Conservation (phyloP, 2,888 invertebrate genomes). For the Oxystoma pomonae region DNA sequence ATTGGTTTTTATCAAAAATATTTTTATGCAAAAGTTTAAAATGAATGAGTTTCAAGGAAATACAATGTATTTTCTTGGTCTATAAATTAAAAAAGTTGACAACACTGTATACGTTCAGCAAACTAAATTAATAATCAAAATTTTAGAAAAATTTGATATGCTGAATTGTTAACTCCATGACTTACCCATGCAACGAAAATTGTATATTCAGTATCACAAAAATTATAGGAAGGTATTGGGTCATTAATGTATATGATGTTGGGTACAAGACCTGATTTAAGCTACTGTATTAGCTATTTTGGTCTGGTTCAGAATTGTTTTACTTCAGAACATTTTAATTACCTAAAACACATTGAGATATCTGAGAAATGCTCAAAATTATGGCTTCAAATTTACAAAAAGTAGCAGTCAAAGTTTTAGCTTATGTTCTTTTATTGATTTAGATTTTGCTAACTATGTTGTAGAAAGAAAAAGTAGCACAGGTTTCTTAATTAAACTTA, state of each 20-base stretch:
- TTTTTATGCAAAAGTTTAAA: not conserved
- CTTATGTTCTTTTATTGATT: too few species aligned
- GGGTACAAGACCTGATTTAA: slow-evolving; percentile 10
- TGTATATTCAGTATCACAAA: slow-evolving; percentile 2
- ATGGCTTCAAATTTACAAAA: slow-evolving; percentile 2
- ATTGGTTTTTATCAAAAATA: slow-evolving; percentile 4
- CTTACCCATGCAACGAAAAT: slow-evolving; percentile 8
- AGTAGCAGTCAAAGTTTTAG: not conserved
- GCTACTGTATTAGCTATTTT: too few species aligned
- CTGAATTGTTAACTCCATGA: slow-evolving; percentile 7
- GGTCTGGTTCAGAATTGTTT: too few species aligned
- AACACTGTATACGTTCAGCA: slow-evolving; percentile 8
- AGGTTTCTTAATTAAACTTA: too few species aligned
- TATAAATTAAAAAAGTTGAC: slow-evolving; percentile 12
- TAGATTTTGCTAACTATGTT: too few species aligned
- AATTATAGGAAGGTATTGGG: not conserved
- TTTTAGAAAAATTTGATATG: slow-evolving; percentile 9
- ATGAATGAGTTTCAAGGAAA: slow-evolving; percentile 6
- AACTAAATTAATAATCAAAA: slow-evolving; percentile 6
- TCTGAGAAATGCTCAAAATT: not conserved
- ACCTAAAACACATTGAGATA: too few species aligned
- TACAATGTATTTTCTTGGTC: slow-evolving; percentile 4
- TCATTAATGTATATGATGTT: slow-evolving; percentile 9
- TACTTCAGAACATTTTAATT: too few species aligned
- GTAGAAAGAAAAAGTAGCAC: too few species aligned